Evolutionary conservation across 2,888 invertebrate genomes (phyloP), one percentile per base, ranked within the genome.

Genomic region (Vannuccia rotundouncinata): DNA sequence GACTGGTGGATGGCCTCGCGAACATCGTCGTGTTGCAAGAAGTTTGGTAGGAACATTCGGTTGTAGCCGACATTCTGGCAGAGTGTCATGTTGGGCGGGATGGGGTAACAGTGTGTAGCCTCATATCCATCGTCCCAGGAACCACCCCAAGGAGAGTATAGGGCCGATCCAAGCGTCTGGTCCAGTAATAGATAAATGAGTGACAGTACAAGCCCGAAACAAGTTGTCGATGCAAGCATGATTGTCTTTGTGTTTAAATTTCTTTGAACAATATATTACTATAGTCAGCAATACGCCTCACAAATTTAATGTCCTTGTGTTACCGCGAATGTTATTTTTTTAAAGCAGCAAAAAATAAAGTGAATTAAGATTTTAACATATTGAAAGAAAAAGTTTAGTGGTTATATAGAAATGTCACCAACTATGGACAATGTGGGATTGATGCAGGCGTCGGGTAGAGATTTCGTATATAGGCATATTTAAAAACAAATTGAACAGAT

Each of bases 41-140:
- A 76, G 74, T 81, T 81, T 0, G 81, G 81, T n/a, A 81, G 77
- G 60, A 59, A 31, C 81, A 81, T 81, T 59, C 30, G 13, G 17
- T 45, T 59, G 59, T 81, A 81, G 75, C 81, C 81, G 59, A 81
- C 31, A 60, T 77, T 28, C 29, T 31, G 25, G 59, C 81, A 81
- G 17, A 81, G 31, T 2, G 59, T 59, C 74, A 81, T 75, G 59
- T 80, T 81, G 17, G 29, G 28, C 27, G 81, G 81, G 31, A 81
- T 81, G 22, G 29, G 29, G 28, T 76, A 73, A 60, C 81, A 81
- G 27, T 79, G 74, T 17, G 10, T 66, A 2, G 66, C 66, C 2
- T 66, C 66, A 27, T 66, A 66, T 17, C 66, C 66, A 17, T 66
- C 66, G 66, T 66, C 25, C 66, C 66, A 66, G 66, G 66, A 5